Base-by-base conservation (phyloP, 2,113 vertebrate species). In the Isichthys henryi region DNA sequence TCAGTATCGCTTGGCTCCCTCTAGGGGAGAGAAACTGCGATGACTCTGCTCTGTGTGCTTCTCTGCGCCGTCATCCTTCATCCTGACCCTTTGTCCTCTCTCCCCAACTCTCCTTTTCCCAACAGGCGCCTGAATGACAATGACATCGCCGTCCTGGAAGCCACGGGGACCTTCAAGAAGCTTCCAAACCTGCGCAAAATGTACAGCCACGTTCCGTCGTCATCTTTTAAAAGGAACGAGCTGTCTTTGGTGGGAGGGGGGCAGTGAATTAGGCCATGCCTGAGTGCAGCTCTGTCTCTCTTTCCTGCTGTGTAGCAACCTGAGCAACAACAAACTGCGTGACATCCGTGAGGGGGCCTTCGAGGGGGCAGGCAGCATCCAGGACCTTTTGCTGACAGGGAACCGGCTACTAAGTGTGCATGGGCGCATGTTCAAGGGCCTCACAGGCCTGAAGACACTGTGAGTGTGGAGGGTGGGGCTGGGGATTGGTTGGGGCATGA, bases 301-400 rank as follows among this genome's bases (percentile, higher is more conserved):
- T 74, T 89, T 23, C 62, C 91, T 88, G 87, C 52, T 62, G 31
- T 35, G 52, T 92, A 99, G 98, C 95, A 99, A 99, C 89, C 95
- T 99, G 58, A 98, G 97, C 90, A 99, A 98, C 95, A 99, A 99
- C 89, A 98, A 97, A 93, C 97, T 99, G 94, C 97, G 97, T 93
- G 98, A 99, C 91, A 96, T 99, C 74, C 96, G 97, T 0, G 98
- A 99, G 88, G 98, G 97, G 0, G 88, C 93, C 0, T 99, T 99
- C 3, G 98, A 99, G 0, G 98, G 98, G 0, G 97, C 97, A 0
- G 93, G 92, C 0, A 95, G 96, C 0, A 96, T 99, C 90, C 93
- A 97, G 94, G 98, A 99, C 91, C 95, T 99, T 91, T 95, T 98
- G 92, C 95, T 99, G 92, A 99, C 98, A 0, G 97, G 97, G 86